phyloP scores from a whole-genome alignment of 2,888 invertebrate species.

The Dasypogon diadema region DNA sequence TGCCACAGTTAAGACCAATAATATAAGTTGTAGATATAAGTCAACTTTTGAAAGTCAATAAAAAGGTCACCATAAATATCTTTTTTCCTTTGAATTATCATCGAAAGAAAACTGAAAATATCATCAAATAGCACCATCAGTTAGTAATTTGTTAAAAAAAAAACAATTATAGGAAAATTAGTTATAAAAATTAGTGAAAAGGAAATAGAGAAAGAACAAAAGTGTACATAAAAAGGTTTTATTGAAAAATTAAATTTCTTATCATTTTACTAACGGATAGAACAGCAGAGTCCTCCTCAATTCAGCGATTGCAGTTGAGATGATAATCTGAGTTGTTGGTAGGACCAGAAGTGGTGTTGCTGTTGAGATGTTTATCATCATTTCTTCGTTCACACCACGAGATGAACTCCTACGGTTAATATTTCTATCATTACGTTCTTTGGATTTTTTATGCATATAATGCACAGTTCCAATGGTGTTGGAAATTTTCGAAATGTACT shows the following conservation, averaged over 20 bases:
- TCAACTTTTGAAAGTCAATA: too few relatives aligned
- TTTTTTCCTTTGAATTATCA: too few relatives aligned
- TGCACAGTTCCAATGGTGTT: conserved; percentile 61
- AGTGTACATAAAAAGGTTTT: conserved; percentile 1
- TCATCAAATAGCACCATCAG: too few relatives aligned
- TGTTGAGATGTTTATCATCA: conserved; percentile 40
- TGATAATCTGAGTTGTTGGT: conserved; percentile 70
- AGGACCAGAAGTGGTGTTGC: conserved; percentile 65
- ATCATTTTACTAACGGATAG: conserved; percentile 69
- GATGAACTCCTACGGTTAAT: background rate
- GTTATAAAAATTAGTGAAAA: conserved; percentile 15
- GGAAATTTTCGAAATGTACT: conserved; percentile 66
- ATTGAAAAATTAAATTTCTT: conserved; percentile 22
- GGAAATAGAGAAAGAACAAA: conserved; percentile 53
- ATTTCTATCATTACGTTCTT: conserved; percentile 52
- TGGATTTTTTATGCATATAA: conserved; percentile 56
- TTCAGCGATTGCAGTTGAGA: conserved; percentile 70
- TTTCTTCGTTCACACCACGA: conserved; percentile 45
- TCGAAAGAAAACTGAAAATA: too few relatives aligned
- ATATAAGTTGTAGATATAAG: too few relatives aligned
- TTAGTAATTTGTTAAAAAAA: background rate
- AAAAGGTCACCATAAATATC: too few relatives aligned
- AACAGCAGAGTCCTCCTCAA: conserved; percentile 69
- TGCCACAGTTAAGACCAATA: too few relatives aligned
- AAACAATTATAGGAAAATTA: background rate